phyloP scores from a whole-genome alignment of 92 coral and sea anemone genomes.

The Siderastrea radians region DNA sequence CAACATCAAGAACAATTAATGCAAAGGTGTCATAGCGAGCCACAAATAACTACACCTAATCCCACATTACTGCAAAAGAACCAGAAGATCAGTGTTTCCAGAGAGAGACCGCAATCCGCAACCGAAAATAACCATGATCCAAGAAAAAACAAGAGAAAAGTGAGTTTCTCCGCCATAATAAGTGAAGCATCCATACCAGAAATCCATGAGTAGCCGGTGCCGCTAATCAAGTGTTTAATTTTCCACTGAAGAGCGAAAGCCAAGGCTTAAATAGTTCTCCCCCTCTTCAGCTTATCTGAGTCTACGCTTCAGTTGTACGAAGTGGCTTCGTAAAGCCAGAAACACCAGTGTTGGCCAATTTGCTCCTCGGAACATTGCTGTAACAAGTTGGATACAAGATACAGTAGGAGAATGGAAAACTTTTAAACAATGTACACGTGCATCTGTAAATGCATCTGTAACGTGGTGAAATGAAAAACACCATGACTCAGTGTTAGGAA shows the following conservation, averaged over 20 bases:
- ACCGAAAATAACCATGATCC: background rate
- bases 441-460: too few species aligned
- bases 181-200: background rate
- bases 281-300: too few species aligned
- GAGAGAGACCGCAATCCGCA: background rate
- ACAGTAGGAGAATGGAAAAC: too few species aligned
- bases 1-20: background rate
- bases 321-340: too few species aligned
- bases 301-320: too few species aligned
- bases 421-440: too few species aligned
- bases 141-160: background rate
- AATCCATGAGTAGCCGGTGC: background rate
- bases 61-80: background rate
- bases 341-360: too few species aligned
- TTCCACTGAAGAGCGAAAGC: background rate
- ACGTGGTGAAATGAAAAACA: too few species aligned
- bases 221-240: background rate
- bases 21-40: slow-evolving; percentile 24
- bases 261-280: too few species aligned
- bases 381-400: too few species aligned
- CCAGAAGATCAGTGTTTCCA: background rate
- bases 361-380: too few species aligned
- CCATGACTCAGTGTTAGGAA: too few species aligned
- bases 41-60: background rate
- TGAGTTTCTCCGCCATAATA: slow-evolving; percentile 5